Percentiles rank a stretch among this genome's conserved stretches.
Conservation (phyloP, 2,113 vertebrate genomes). For the Tympanuchus pallidicinctus region DNA sequence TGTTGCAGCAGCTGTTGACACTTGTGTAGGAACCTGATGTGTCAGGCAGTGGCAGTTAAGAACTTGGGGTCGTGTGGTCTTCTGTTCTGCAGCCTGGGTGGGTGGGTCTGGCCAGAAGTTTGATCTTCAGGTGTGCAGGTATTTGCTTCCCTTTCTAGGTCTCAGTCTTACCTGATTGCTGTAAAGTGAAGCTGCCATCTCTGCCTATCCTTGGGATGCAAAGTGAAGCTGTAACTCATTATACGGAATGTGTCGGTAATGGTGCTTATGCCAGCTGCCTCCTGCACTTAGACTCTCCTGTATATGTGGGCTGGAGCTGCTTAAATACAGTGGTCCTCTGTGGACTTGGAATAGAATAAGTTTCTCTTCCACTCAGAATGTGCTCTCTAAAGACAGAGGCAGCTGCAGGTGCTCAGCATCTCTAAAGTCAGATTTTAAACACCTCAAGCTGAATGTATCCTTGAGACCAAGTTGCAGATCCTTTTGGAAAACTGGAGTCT, state of each 20-base stretch:
- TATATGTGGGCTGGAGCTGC: neutral
- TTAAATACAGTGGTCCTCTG: neutral
- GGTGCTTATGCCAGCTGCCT: neutral
- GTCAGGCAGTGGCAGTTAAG: neutral
- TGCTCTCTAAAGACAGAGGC: neutral
- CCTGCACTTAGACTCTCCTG: neutral
- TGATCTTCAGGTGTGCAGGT: neutral
- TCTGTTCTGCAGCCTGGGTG: neutral
- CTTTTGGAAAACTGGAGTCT: neutral
- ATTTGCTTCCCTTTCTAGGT: neutral
- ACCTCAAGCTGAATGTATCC: neutral
- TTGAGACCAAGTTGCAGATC: neutral
- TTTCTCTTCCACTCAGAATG: neutral
- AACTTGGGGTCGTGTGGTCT: neutral
- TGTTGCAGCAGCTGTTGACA: neutral
- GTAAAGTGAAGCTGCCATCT: neutral
- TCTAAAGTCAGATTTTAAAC: neutral
- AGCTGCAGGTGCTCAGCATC: neutral
- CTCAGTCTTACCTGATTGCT: neutral
- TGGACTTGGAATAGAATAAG: neutral
- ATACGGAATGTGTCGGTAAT: neutral
- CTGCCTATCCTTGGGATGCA: neutral
- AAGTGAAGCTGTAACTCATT: neutral
- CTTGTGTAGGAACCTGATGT: neutral
- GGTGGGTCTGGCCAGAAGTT: neutral